Conservation (phyloP, 1,140 invertebrate species). For the Sarcophaga peregrina region DNA sequence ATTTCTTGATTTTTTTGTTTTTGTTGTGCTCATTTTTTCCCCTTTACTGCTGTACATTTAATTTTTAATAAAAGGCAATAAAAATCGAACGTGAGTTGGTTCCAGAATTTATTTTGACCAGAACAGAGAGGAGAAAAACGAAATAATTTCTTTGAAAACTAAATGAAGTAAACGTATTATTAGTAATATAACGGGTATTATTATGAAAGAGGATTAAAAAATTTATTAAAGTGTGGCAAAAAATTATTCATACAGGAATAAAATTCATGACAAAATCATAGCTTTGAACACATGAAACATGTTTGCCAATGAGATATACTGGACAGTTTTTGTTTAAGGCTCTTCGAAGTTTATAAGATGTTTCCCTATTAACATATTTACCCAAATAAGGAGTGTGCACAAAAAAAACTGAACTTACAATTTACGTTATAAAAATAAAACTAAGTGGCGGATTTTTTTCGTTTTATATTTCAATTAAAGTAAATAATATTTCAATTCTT, state of each 20-base stretch:
- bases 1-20: too few relatives aligned
- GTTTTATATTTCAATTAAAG: too few relatives aligned
- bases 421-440: too few relatives aligned
- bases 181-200: background rate
- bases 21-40: background rate
- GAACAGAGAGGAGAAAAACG: background rate
- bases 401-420: too few relatives aligned
- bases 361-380: too few relatives aligned
- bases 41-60: slow-evolving; percentile 18
- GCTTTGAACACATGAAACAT: too few relatives aligned
- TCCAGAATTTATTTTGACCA: background rate
- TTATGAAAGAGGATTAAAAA: background rate
- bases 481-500: too few relatives aligned
- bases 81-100: slow-evolving; percentile 24
- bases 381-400: too few relatives aligned
- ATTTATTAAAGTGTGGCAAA: background rate
- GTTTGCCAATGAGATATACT: too few relatives aligned
- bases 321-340: too few relatives aligned
- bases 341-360: too few relatives aligned
- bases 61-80: slow-evolving; percentile 34
- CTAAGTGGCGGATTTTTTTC: too few relatives aligned
- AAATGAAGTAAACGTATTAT: background rate
- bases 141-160: background rate
- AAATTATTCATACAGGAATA: background rate
- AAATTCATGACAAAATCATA: background rate